These are phyloP conservation scores for Centropus bengalensis DNA, from an alignment of 2,113 vertebrate species.

Conservation along the genomic window DNA sequence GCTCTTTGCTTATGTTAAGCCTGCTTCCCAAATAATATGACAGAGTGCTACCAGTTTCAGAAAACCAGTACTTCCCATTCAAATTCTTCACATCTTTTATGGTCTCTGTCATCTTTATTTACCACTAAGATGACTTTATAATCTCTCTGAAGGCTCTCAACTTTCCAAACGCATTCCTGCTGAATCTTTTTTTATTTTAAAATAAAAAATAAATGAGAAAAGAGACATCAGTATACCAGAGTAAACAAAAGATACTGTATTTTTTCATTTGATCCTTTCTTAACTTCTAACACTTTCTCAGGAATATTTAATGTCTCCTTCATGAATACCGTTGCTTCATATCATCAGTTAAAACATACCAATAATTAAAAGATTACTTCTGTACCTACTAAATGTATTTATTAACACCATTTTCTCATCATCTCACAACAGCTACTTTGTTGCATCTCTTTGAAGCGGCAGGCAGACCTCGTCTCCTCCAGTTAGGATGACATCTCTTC, in stretches of 20 bases:
- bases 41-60: background rate
- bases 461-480: background rate
- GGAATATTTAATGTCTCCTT: background rate
- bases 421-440: background rate
- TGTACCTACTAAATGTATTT: background rate
- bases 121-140: background rate
- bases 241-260: background rate
- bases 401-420: background rate
- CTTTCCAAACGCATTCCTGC: background rate
- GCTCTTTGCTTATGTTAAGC: background rate
- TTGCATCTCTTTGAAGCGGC: background rate
- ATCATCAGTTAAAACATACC: background rate
- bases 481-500: fast-evolving
- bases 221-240: background rate
- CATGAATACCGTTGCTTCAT: background rate
- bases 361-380: background rate
- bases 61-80: background rate
- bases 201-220: background rate
- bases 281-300: background rate
- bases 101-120: background rate
- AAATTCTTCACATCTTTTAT: background rate
- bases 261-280: background rate
- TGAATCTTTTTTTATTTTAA: background rate
- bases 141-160: background rate
- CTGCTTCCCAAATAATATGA: background rate